Base-by-base conservation (phyloP, 2,797 vertebrate genomes). In the Epinephelus awoara region DNA sequence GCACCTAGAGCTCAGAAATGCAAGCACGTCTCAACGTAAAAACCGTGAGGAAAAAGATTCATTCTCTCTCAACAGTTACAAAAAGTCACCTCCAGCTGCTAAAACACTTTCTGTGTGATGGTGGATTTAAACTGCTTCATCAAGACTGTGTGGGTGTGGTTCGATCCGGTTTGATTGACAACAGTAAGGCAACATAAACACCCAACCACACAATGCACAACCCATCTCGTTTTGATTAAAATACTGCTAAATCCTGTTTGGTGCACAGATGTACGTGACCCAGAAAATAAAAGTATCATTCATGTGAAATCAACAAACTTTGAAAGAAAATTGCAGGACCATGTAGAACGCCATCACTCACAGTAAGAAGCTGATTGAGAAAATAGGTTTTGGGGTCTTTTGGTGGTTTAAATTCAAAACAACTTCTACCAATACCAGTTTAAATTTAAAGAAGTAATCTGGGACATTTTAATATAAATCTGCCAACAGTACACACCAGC, bases 341-440 rank as follows among this genome's bases (percentile, higher is more conserved):
- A 25, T 34, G 10, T 25, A 11, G 18, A 14, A 17, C 2, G 13
- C 4, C 13, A 12, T 4, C 2, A 3, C 19, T 63, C 50, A 49
- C 1, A 14, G 42, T 18, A 15, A 52, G 19, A 52, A 29, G 38
- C 54, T 44, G 14, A 54, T 49, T 4, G 21, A 34, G 7, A 29
- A 23, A 55, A 42, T 1, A 12, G 3, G 13, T 40, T 40, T 58
- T 23, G 6, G n/a, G 63, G 8, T 19, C 6, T 59, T 67, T 54
- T 15, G 13, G 44, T 55, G 23, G 14, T 17, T 63, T 63, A 3
- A 64, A 64, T 65, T 64, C 44, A 50, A 6, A 55, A 68, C 49
- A 34, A 27, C 55, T 67, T 52, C 6, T 18, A 42, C 25, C 13
- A 50, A 68, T 11, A 58, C 21, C 38, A 34, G 13, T 61, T 58